A percentile compares a stretch with the other conserved stretches of the same genome.
Evolutionary conservation across 2,888 invertebrate genomes (phyloP).

Genomic region (Andrena hattorfiana): DNA sequence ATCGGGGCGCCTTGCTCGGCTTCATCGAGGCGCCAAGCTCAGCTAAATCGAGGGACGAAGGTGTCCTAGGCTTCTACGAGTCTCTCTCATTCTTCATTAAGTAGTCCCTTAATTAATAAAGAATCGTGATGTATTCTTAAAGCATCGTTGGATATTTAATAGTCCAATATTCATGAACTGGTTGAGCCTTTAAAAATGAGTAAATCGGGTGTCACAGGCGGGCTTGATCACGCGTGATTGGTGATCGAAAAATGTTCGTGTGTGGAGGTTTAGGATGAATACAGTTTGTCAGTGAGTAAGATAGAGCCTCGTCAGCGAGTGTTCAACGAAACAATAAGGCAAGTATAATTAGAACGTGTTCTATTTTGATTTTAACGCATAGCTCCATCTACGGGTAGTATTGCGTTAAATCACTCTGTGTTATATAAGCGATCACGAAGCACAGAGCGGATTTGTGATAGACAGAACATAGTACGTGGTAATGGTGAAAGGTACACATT

Average conservation of each 20-base stretch:
- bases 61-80: neutral
- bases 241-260: too few relatives aligned
- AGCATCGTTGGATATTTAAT: too few relatives aligned
- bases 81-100: neutral
- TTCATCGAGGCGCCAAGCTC: slow-evolving; percentile 10
- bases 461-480: too few relatives aligned
- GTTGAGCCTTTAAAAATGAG: too few relatives aligned
- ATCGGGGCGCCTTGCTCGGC: slow-evolving; percentile 7
- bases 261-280: too few relatives aligned
- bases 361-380: slow-evolving; percentile 22
- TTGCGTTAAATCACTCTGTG: slow-evolving; percentile 14
- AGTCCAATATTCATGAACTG: too few relatives aligned
- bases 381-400: neutral
- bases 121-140: too few relatives aligned
- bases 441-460: neutral
- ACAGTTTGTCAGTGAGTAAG: neutral
- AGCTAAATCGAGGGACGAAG: neutral
- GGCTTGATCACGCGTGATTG: too few relatives aligned
- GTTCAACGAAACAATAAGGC: slow-evolving; percentile 3
- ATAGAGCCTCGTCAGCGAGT: neutral
- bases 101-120: too few relatives aligned
- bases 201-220: too few relatives aligned
- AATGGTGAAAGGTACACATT: too few relatives aligned
- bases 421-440: slow-evolving; percentile 6
- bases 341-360: slow-evolving; percentile 15